Conservation (phyloP, 2,113 vertebrate genomes). For the Menidia beryllina region DNA sequence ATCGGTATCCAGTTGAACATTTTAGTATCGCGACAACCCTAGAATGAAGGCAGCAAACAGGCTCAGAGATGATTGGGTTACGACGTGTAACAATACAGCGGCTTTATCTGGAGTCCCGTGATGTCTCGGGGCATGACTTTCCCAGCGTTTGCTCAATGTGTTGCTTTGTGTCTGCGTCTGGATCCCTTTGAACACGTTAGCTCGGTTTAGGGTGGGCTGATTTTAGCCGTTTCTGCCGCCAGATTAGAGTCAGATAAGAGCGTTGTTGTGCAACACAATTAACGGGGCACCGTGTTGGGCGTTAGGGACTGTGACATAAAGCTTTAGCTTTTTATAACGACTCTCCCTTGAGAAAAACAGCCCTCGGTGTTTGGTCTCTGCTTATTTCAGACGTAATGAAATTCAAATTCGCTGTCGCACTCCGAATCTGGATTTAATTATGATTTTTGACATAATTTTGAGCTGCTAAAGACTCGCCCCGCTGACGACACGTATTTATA, state of each 20-base stretch:
- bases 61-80: neutral
- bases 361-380: neutral
- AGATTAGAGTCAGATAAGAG: neutral
- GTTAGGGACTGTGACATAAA: neutral
- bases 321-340: neutral
- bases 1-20: too few species aligned
- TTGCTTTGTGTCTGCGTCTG: neutral
- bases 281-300: neutral
- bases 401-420: too few species aligned
- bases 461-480: neutral
- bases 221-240: neutral
- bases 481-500: constrained; percentile 11
- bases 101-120: constrained; percentile 8
- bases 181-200: neutral
- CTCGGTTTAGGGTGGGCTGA: neutral
- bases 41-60: neutral
- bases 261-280: neutral
- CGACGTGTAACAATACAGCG: neutral
- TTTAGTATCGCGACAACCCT: too few species aligned
- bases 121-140: neutral
- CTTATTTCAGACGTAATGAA: too few species aligned
- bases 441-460: constrained; percentile 13
- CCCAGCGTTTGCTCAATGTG: neutral
- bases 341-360: too few species aligned
- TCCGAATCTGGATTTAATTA: too few species aligned